Evolutionary conservation across 2,888 invertebrate genomes (phyloP).

Genomic region (Dryadula phaetusa): DNA sequence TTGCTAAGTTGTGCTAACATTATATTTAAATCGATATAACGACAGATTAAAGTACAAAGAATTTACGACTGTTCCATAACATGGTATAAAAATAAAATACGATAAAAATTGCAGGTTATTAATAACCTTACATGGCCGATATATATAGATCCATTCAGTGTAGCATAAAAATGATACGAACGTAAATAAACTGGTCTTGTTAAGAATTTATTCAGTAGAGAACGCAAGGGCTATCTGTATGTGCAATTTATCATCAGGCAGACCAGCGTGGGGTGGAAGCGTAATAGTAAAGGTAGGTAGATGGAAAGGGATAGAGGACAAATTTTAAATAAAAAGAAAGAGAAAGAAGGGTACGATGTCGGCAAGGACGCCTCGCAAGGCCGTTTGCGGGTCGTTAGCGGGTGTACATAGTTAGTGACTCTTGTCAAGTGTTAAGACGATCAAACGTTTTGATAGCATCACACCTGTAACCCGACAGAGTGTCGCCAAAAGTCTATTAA

Average conservation of each 20-base stretch:
- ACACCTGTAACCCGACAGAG: constrained; percentile 27
- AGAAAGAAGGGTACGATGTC: constrained; percentile 53
- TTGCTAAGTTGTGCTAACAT: background rate
- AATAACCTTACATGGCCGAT: constrained; percentile 63
- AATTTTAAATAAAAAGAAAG: constrained; percentile 58
- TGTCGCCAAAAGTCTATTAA: constrained; percentile 9
- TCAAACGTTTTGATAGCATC: constrained; percentile 47
- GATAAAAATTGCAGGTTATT: constrained; percentile 55
- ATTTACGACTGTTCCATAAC: constrained; percentile 44
- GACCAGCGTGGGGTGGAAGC: constrained; percentile 64
- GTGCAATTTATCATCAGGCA: constrained; percentile 73
- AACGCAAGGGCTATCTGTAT: constrained; percentile 67
- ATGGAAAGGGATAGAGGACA: constrained; percentile 55
- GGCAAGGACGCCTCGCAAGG: constrained; percentile 80
- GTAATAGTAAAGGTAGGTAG: constrained; percentile 49
- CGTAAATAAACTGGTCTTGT: constrained; percentile 63
- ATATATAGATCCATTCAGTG: constrained; percentile 65
- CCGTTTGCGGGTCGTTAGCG: constrained; percentile 66
- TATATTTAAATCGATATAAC: constrained; percentile 11
- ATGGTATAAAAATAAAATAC: constrained; percentile 51
- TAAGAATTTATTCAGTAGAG: constrained; percentile 53
- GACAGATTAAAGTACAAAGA: constrained; percentile 11
- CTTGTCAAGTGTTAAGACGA: constrained; percentile 51
- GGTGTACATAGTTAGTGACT: constrained; percentile 49
- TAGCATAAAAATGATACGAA: constrained; percentile 71